These are phyloP conservation scores for Glareola pratincola DNA, from an alignment of 2,113 vertebrate species.

Conservation along the genomic window DNA sequence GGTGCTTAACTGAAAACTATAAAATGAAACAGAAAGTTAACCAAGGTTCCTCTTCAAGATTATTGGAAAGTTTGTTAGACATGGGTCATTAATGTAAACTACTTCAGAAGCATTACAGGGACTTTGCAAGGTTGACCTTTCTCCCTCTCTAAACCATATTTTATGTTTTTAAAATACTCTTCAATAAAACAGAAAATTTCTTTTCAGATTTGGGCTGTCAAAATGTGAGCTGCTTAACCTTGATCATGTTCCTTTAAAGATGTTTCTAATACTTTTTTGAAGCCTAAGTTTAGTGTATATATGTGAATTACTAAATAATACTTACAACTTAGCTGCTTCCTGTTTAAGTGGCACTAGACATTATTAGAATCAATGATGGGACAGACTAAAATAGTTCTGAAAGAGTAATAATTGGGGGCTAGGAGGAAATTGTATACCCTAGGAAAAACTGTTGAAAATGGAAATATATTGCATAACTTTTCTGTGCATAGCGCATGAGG, in stretches of 20 bases:
- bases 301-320: neutral
- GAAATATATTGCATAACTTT: neutral
- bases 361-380: neutral
- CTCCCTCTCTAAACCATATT: neutral
- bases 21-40: conserved; percentile 48
- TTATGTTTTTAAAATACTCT: conserved; percentile 11
- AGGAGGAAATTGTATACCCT: neutral
- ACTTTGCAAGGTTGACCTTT: neutral
- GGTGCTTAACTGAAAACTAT: conserved; percentile 32
- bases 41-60: conserved; percentile 4
- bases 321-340: neutral
- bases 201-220: conserved; percentile 3
- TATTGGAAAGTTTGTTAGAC: conserved; percentile 33
- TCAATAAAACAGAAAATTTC: conserved; percentile 26
- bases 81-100: conserved; percentile 29
- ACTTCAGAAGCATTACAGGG: neutral
- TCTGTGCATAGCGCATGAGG: neutral
- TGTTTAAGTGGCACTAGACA: neutral
- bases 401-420: neutral
- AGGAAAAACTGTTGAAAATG: neutral
- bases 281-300: neutral
- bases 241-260: neutral
- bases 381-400: neutral
- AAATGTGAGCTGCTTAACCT: conserved; percentile 2
- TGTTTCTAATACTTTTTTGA: neutral